A percentile compares a stretch with the other conserved stretches of the same genome.
These are phyloP conservation scores for Campoletis raptor DNA, from an alignment of 2,888 invertebrate species.

Conservation along the genomic window DNA sequence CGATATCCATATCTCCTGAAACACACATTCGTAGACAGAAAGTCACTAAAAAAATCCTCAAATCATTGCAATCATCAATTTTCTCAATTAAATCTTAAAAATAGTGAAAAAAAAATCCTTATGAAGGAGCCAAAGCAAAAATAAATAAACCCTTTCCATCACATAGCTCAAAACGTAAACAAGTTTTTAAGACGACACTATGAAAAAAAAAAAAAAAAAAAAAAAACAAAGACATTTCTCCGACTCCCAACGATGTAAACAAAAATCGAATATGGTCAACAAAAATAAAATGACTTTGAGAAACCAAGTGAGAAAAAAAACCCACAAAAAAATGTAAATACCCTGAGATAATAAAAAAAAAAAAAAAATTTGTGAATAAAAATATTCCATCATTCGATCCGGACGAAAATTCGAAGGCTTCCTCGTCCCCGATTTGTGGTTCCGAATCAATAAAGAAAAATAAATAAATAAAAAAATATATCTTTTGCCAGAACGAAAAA, in stretches of 20 bases:
- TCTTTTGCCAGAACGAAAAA: constrained; percentile 35
- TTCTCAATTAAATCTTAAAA: neutral
- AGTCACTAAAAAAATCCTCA: neutral
- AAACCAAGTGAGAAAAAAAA: neutral
- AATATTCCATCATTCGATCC: neutral
- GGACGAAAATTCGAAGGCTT: constrained; percentile 44
- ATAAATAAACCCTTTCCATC: no score
- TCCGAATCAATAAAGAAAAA: constrained; percentile 4
- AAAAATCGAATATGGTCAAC: neutral
- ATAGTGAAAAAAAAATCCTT: no score
- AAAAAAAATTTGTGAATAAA: neutral
- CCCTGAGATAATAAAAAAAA: neutral
- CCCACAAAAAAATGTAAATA: neutral
- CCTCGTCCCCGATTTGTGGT: constrained; percentile 61
- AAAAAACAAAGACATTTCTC: no score
- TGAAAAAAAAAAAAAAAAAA: no score
- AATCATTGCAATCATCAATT: neutral
- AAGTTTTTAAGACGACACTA: no score
- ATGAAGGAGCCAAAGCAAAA: no score
- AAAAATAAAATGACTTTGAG: neutral
- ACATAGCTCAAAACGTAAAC: no score
- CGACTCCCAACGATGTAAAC: no score
- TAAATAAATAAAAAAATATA: constrained; percentile 18
- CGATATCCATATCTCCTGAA: constrained; percentile 84
- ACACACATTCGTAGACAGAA: constrained; percentile 47